A percentile compares a stretch with the other conserved stretches of the same genome.
Evolutionary conservation across 2,888 invertebrate genomes (phyloP).

Genomic region (Caenorhabditis auriculariae): DNA sequence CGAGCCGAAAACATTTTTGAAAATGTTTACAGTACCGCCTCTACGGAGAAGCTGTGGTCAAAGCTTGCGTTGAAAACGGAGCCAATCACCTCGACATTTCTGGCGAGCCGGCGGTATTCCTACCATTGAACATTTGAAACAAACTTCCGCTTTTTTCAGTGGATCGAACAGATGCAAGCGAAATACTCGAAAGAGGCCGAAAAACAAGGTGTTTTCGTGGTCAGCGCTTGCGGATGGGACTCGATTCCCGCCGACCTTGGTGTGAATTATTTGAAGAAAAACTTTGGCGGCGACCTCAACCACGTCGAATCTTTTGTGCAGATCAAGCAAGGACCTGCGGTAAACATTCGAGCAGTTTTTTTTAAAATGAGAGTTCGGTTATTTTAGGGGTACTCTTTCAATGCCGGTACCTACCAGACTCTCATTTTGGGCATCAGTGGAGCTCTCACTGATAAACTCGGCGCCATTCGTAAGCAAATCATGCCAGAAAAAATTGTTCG

Average conservation of each 20-base stretch:
- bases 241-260: slow-evolving; percentile 85
- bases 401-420: slow-evolving; percentile 88
- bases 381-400: slow-evolving; percentile 70
- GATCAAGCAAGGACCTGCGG: slow-evolving; percentile 52
- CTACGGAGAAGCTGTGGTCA: slow-evolving; percentile 85
- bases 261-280: slow-evolving; percentile 75
- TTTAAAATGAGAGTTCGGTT: not conserved
- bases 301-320: slow-evolving; percentile 61
- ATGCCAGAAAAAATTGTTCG: slow-evolving; percentile 51
- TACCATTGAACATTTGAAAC: slow-evolving; percentile 1
- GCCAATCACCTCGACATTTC: slow-evolving; percentile 89
- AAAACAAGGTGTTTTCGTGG: slow-evolving; percentile 74
- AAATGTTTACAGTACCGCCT: slow-evolving; percentile 69
- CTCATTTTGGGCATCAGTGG: slow-evolving; percentile 74
- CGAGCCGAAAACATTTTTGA: too few relatives aligned
- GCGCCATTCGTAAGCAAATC: slow-evolving; percentile 47
- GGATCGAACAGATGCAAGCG: slow-evolving; percentile 81
- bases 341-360: slow-evolving; percentile 9
- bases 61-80: slow-evolving; percentile 79
- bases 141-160: slow-evolving; percentile 66
- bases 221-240: slow-evolving; percentile 75
- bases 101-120: slow-evolving; percentile 80
- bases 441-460: slow-evolving; percentile 51
- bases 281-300: slow-evolving; percentile 73
- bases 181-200: slow-evolving; percentile 73